Base-by-base conservation (phyloP, 2,113 vertebrate species). In the Falcunculus frontatus region DNA sequence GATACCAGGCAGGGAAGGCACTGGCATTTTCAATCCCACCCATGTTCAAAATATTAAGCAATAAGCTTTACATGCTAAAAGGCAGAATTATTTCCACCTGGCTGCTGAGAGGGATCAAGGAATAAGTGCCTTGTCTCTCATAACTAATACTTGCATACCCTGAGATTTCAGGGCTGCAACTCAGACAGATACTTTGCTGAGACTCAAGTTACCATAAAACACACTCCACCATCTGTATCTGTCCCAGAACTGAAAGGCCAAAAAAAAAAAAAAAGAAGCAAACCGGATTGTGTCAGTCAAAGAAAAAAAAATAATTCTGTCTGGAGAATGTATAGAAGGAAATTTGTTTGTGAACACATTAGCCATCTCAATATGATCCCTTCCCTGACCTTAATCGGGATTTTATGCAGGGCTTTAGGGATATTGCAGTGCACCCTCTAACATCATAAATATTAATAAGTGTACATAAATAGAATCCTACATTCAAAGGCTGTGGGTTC, bases 361-460 rank as follows among this genome's bases (percentile, higher is more conserved):
- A 91, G 47, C 89, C 75, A 79, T 81, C 85, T 94, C 93, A 82
- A 12, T 97, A 76, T 62, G 81, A 93, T 94, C 79, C 50, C 50
- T 75, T 89, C 59, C 65, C 95, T 95, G 91, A 94, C 92, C 82
- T 92, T 93, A 89, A 95, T 86, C 11, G 27, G 65, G 80, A 92
- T 95, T 96, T 93, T 94, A 96, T 93, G 87, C 90, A 85, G 90
- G 88, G 77, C 88, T 93, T 93, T 96, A 95, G 94, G 89, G 83
- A 94, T 95, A 94, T 91, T 95, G 80, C 85, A 95, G 72, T 44
- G 52, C 4, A 3, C 93, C 95, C 80, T 95, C 89, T 90, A 94
- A 95, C 87, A 91, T 63, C 73, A 95, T 94, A 91, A 80, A 95
- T 95, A 97, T 92, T 95, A 93, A 97, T 93, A 89, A 90, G 89